A percentile compares a stretch with the other conserved stretches of the same genome.
Evolutionary conservation across 2,888 invertebrate genomes (phyloP).

Genomic region (Morinoia aosen): DNA sequence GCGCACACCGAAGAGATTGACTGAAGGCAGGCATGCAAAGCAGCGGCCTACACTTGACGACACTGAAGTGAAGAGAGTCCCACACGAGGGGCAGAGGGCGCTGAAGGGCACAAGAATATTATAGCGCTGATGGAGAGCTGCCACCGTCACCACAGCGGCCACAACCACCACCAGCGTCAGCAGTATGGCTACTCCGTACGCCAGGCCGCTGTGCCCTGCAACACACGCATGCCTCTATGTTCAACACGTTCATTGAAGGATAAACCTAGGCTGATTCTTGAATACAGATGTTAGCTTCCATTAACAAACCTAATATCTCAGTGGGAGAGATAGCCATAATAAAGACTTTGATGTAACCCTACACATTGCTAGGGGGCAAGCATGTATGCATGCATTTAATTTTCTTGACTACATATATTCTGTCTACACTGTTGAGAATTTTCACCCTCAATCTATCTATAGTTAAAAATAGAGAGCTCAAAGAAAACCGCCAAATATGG

Average conservation of each 20-base stretch:
- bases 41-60: not conserved
- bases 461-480: not conserved
- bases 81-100: slow-evolving; percentile 47
- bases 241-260: not conserved
- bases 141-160: not conserved
- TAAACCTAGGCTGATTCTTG: not conserved
- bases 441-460: not conserved
- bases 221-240: not conserved
- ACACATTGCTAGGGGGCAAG: not conserved
- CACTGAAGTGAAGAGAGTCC: not conserved
- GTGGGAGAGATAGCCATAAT: not conserved
- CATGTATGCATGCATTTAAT: too few relatives aligned
- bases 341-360: not conserved
- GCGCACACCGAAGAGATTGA: slow-evolving; percentile 44
- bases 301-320: not conserved
- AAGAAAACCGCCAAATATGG: too few relatives aligned
- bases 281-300: not conserved
- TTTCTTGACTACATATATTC: not conserved
- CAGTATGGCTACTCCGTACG: slow-evolving; percentile 18
- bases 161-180: slow-evolving; percentile 12
- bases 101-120: slow-evolving; percentile 40
- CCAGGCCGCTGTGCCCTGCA: not conserved
- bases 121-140: slow-evolving; percentile 18
- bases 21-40: not conserved
- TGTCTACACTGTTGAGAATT: not conserved